Conservation (phyloP, 2,113 vertebrate species). For the Chloropsis cyanopogon region DNA sequence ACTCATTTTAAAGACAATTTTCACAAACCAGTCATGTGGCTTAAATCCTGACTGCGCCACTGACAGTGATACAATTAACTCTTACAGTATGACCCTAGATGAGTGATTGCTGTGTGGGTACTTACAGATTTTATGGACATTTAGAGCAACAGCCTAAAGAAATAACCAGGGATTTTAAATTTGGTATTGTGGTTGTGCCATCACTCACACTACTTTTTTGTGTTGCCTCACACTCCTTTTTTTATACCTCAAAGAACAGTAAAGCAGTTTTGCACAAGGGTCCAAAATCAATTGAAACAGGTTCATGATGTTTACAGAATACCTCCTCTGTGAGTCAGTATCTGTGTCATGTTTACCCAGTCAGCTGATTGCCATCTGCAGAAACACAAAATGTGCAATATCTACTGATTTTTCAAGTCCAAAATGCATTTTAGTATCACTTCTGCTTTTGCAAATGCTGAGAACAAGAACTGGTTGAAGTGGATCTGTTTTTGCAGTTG, state of each 20-base stretch:
- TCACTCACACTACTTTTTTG: not conserved
- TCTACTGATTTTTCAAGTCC: not conserved
- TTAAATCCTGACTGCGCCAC: not conserved
- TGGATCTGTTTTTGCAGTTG: constrained; percentile 78
- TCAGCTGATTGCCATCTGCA: not conserved
- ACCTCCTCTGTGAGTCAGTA: not conserved
- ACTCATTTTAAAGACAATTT: not conserved
- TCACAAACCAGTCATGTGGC: not conserved
- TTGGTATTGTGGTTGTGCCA: not conserved
- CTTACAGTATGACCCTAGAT: not conserved
- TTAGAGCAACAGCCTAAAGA: not conserved
- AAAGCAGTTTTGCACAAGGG: not conserved
- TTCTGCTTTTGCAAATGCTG: not conserved
- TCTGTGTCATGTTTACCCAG: not conserved
- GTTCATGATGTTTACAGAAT: not conserved
- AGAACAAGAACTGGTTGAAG: not conserved
- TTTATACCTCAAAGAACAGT: not conserved
- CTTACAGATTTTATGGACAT: not conserved
- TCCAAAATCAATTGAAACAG: not conserved
- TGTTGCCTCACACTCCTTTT: not conserved
- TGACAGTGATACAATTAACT: not conserved
- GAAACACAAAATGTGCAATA: not conserved
- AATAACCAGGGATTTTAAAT: not conserved
- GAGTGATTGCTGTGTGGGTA: not conserved
- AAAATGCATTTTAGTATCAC: not conserved